Base-by-base conservation (phyloP, 1,140 invertebrate species). In the Drosophila subpulchrella region DNA sequence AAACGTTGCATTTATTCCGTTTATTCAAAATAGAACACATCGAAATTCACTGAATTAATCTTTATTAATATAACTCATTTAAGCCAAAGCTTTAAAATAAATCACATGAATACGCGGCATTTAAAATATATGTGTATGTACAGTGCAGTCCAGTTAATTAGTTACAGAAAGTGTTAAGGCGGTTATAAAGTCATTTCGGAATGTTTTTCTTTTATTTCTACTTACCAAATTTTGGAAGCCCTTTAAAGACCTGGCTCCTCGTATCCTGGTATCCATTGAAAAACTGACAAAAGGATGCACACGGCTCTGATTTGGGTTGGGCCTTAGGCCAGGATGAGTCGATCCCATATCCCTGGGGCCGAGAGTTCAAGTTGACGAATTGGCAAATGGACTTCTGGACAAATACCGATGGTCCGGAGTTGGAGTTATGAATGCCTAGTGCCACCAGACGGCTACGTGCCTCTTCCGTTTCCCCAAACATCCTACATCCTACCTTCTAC, bases 361-460 rank as follows among this genome's bases (percentile, higher is more conserved):
- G 17, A 27, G 62, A 46, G 62, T 54, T 17, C 55, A 39, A 59
- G 48, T 50, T 46, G 72, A 65, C 53, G 50, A 47, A 66, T 75
- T 75, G 60, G 53, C 60, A 41, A 57, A 41, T 51, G 32, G 39
- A 48, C 47, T 39, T 53, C 46, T 10, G 46, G 12, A 60, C 63
- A 70, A 74, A 70, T 32, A 55, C 36, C 20, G 56, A 46, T 44
- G 44, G 15, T 20, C 30, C 12, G 30, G 61, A 67, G 61, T 59
- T 76, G 24, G 54, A 67, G 73, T 76, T 76, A 67, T 67, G 54
- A 67, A 58, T 66, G 38, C 15, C 20, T 3, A 6, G 46, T 39
- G 6, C 5, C 10, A 12, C 7, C 36, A 20, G 20, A 39, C 30
- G 39, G 27, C 20, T 32, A 20, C 42, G 20, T 54, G 32, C 8